Evolutionary conservation across 2,797 vertebrate genomes (phyloP).

Genomic region (Perdix hodgsoniae): DNA sequence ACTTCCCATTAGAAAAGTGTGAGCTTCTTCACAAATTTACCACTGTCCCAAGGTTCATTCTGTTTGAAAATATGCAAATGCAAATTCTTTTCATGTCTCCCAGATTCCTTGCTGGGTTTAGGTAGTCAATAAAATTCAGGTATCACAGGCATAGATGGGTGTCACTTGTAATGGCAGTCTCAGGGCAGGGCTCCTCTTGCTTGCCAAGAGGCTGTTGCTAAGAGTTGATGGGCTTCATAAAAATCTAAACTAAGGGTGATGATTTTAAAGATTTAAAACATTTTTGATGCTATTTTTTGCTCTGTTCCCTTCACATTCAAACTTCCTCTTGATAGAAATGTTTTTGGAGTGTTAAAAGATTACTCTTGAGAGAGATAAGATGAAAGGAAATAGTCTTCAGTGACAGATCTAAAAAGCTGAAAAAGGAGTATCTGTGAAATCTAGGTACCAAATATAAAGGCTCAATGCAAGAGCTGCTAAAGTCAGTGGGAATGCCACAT

Average conservation of each 20-base stretch:
- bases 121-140: neutral
- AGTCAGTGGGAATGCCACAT: neutral
- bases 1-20: neutral
- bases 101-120: neutral
- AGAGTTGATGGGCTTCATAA: neutral
- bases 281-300: neutral
- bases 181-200: neutral
- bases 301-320: neutral
- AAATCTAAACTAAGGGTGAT: neutral
- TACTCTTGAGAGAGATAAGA: neutral
- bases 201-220: neutral
- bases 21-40: neutral
- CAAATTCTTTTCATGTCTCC: fast-evolving
- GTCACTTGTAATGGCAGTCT: neutral
- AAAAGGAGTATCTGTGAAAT: neutral
- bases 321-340: neutral
- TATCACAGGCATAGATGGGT: neutral
- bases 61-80: neutral
- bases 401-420: neutral
- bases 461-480: neutral
- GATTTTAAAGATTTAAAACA: neutral
- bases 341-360: neutral
- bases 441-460: neutral
- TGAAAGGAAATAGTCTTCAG: neutral
- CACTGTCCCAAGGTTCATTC: neutral